Evolutionary conservation across 2,888 invertebrate genomes (phyloP).

Genomic region (Dione vanillae): DNA sequence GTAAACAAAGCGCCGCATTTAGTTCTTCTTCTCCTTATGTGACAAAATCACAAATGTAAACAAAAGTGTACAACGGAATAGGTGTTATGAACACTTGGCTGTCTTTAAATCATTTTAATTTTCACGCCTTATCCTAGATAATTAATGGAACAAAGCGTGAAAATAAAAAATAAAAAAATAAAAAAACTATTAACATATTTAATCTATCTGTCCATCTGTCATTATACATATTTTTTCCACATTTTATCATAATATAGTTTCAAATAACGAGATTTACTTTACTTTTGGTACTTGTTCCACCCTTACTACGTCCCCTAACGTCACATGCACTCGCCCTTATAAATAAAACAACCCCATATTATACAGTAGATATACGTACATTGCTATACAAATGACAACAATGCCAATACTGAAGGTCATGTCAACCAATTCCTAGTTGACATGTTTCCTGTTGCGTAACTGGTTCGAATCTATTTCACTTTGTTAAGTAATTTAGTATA

Average conservation of each 20-base stretch:
- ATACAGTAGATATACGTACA: constrained; percentile 25
- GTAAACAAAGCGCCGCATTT: no score
- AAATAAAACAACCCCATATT: constrained; percentile 52
- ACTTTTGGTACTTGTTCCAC: constrained; percentile 24
- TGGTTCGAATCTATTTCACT: background rate
- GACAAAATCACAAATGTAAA: no score
- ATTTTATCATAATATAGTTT: constrained; percentile 10
- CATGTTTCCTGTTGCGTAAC: background rate
- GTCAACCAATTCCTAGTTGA: background rate
- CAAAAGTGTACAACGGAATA: no score
- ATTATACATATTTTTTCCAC: background rate
- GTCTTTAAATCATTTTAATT: no score
- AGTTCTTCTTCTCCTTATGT: no score
- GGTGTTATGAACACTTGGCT: no score
- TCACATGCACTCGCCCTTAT: constrained; percentile 68
- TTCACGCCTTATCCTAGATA: no score
- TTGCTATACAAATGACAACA: constrained; percentile 23
- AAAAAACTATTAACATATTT: background rate
- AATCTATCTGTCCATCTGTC: background rate
- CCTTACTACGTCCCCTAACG: constrained; percentile 50
- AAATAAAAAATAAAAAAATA: no score
- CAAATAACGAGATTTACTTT: constrained; percentile 16
- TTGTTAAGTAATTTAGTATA: background rate
- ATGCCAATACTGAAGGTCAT: constrained; percentile 37
- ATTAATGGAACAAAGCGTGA: no score